These are phyloP conservation scores for Prunella fulvescens DNA, from an alignment of 2,113 vertebrate genomes.

Conservation along the genomic window DNA sequence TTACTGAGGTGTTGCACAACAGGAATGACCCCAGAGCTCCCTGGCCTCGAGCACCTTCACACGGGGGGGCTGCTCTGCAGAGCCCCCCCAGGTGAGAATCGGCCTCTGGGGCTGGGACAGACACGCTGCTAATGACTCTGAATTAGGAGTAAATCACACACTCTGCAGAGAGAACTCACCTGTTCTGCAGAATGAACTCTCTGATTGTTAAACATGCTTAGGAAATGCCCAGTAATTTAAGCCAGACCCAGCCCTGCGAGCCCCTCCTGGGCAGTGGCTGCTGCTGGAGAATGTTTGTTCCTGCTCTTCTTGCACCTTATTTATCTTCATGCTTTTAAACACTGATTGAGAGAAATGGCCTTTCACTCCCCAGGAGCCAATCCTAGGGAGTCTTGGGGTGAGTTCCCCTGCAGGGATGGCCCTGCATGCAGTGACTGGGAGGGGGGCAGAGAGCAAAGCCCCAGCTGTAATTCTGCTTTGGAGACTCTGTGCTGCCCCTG, in stretches of 20 bases:
- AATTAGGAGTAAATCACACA: accelerated
- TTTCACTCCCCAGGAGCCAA: neutral
- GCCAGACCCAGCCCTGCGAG: neutral
- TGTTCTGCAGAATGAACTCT: neutral
- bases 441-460: neutral
- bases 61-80: neutral
- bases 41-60: neutral
- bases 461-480: neutral
- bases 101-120: neutral
- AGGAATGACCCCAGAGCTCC: neutral
- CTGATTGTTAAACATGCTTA: neutral
- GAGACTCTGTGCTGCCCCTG: neutral
- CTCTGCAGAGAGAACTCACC: neutral
- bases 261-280: neutral
- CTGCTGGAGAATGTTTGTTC: neutral
- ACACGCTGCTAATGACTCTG: accelerated
- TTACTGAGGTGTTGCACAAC: neutral
- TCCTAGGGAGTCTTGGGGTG: neutral
- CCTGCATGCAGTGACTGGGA: neutral
- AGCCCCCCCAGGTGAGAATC: neutral
- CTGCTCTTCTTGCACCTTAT: neutral
- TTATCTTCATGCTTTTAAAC: neutral
- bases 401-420: neutral
- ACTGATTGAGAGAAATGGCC: neutral
- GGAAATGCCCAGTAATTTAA: neutral